Conservation (phyloP, 2,888 invertebrate genomes). For the Panzeria rudis region DNA sequence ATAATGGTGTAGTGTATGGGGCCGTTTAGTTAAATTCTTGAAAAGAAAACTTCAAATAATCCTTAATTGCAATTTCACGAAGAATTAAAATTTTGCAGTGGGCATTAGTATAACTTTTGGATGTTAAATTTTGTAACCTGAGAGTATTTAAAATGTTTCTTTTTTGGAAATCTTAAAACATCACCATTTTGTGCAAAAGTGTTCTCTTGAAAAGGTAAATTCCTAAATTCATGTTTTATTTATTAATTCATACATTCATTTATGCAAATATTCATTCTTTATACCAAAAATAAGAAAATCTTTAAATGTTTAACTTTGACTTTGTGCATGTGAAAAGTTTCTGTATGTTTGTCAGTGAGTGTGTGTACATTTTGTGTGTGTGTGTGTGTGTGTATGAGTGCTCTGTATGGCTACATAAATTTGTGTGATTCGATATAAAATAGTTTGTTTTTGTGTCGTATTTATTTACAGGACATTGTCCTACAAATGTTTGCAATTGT, state of each 20-base stretch:
- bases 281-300: background rate
- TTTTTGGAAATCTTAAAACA: background rate
- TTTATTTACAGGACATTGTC: slow-evolving; percentile 61
- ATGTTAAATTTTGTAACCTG: background rate
- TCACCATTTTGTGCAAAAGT: background rate
- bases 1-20: too few relatives aligned
- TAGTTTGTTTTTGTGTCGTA: background rate
- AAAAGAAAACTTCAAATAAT: background rate
- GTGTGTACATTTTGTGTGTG: background rate
- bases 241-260: slow-evolving; percentile 7
- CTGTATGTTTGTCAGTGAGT: background rate
- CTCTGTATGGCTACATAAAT: slow-evolving; percentile 4
- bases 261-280: slow-evolving; percentile 11
- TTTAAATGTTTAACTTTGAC: slow-evolving; percentile 15
- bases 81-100: too few relatives aligned
- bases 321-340: background rate
- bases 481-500: slow-evolving; percentile 52
- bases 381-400: background rate
- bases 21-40: too few relatives aligned
- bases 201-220: background rate
- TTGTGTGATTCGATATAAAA: slow-evolving; percentile 8
- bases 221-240: slow-evolving; percentile 13
- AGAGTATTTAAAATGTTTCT: background rate
- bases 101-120: background rate
- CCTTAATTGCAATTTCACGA: background rate